Percentiles rank a stretch among this genome's conserved stretches.
Conservation (phyloP, 2,888 invertebrate species). For the Callosobruchus maculatus region DNA sequence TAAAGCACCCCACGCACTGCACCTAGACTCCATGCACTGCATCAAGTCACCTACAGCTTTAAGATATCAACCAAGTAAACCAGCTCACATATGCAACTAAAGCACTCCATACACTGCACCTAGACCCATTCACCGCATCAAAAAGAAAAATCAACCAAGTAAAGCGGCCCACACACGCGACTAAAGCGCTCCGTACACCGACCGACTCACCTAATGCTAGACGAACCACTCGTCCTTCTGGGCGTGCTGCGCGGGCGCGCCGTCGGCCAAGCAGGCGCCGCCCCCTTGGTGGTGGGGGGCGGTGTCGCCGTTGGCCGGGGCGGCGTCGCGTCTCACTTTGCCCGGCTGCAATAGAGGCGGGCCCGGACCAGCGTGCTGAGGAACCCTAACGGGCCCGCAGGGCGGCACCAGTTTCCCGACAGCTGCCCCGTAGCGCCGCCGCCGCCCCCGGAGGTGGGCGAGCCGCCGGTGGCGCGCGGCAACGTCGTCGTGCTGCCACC, state of each 20-base stretch:
- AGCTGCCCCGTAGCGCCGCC: conserved; percentile 43
- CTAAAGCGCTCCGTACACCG: no score
- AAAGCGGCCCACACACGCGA: no score
- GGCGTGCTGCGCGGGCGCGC: conserved; percentile 51
- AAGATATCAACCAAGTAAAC: no score
- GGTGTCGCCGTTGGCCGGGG: conserved; percentile 40
- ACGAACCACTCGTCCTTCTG: conserved; percentile 93
- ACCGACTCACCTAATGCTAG: conserved; percentile 58
- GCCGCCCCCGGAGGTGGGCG: conserved; percentile 39
- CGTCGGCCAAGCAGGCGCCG: conserved; percentile 36
- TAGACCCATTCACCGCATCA: no score
- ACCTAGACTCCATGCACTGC: no score
- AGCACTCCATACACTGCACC: no score
- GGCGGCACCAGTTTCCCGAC: conserved; percentile 93
- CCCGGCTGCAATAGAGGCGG: conserved; percentile 74
- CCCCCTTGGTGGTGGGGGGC: conserved; percentile 51
- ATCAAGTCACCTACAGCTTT: no score
- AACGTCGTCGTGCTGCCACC: conserved; percentile 54
- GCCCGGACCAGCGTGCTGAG: conserved; percentile 62
- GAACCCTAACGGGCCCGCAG: conserved; percentile 73
- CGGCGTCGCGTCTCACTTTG: conserved; percentile 55
- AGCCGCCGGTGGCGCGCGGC: conserved; percentile 44
- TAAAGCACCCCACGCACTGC: no score
- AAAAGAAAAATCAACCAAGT: no score
- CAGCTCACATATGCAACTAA: no score